Base-by-base conservation (phyloP, 2,888 invertebrate species). In the Parnassius mnemosyne region DNA sequence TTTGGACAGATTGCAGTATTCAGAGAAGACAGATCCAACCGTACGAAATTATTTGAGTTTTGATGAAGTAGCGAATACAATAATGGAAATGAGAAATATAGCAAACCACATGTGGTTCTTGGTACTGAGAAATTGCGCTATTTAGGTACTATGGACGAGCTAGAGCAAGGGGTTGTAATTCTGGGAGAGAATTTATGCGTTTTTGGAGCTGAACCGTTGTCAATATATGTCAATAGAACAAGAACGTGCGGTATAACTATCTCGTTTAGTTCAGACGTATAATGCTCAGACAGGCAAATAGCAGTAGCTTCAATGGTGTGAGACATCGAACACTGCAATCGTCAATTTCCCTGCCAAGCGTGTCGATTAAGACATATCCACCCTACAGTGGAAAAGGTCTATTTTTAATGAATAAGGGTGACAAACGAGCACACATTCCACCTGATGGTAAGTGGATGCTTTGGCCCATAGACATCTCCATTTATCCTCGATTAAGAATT, bases 31-130 rank as follows among this genome's bases (percentile, higher is more conserved):
- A 52, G 25, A 61, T 43, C 12, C 51, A 13, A 20, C 49, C 53
- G 10, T 53, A 61, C 43, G 64, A 51, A 54, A 83, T 63, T 79
- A 74, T 50, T 73, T 88, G 46, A 77, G 86, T 64, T 89, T 89
- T 70, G 78, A 84, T 16, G 82, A 84, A 61, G 71, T 68, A n/a
- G 65, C 77, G 9, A 73, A 70, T 3, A 74, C 72, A 20, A 83
- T 84, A 63, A 68, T 1, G 70, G 64, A 10, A 61, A 70, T 12
- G 68, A 67, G 13, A 66, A 60, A 13, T 65, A 66, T 3, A 66
- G 55, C n/a, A 58, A 43, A 7, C 13, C 60, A 16, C 52, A 43
- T 9, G 53, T 64, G n/a, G 12, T 57, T 43, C 34, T 60, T 13
- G 64, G 64, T 3, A 60, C 64, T 34, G 60, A 60, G 12, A 20